Evolutionary conservation across 2,888 invertebrate genomes (phyloP).

Genomic region (Saturnia pavonia): DNA sequence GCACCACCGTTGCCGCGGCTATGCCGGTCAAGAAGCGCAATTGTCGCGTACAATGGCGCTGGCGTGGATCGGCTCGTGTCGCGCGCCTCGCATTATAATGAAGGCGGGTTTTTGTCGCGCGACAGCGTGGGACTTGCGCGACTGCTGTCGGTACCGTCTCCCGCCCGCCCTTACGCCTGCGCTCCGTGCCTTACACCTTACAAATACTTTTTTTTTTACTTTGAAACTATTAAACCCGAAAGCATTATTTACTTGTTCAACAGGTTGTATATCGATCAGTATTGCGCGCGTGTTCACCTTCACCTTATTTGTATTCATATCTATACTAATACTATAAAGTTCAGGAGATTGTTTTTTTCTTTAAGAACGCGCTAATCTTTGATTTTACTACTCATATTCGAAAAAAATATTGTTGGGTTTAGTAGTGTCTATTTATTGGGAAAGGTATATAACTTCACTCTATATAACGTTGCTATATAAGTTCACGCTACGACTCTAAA

Average conservation of each 20-base stretch:
- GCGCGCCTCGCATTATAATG: slow-evolving; percentile 71
- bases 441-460: too few species aligned
- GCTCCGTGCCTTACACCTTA: slow-evolving; percentile 30
- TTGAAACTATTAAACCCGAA: neutral
- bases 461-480: too few species aligned
- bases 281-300: neutral
- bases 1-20: neutral
- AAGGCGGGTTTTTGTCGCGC: slow-evolving; percentile 68
- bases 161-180: slow-evolving; percentile 26
- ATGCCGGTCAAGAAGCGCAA: slow-evolving; percentile 51
- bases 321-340: too few species aligned
- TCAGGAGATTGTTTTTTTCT: too few species aligned
- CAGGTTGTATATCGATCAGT: neutral
- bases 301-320: neutral
- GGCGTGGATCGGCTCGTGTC: slow-evolving; percentile 51
- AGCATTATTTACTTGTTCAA: neutral
- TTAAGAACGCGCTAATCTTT: too few species aligned
- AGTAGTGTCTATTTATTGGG: too few species aligned
- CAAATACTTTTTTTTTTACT: neutral
- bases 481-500: too few species aligned
- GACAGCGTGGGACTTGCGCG: slow-evolving; percentile 67
- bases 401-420: too few species aligned
- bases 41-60: slow-evolving; percentile 42
- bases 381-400: too few species aligned
- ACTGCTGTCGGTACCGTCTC: slow-evolving; percentile 20